Base-by-base conservation (phyloP, 2,888 invertebrate species). In the Synergus laeviventris region DNA sequence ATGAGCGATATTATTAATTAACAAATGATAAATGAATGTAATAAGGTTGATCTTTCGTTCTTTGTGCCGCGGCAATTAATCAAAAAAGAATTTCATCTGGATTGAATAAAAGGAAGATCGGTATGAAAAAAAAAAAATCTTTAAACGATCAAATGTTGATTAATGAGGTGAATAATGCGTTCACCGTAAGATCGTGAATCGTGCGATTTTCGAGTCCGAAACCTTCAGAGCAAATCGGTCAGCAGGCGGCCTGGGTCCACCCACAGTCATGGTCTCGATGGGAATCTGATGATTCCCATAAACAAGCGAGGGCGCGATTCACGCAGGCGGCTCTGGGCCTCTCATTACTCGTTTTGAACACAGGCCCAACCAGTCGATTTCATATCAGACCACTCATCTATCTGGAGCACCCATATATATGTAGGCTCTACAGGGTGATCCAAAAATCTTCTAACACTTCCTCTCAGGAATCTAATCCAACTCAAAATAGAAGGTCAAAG, bases 401-500 rank as follows among this genome's bases (percentile, higher is more conserved):
- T 84, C 84, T 84, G 78, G 84, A 84, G 84, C 84, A 84, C 79
- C 80, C 80, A 80, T 78, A 79, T 83, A 81, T 74, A 73, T 21
- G 59, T 59, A 24, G 59, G 14, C 14, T 36, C 49, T 70, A 70
- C 49, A 49, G 70, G 70, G 70, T 70, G 70, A 49, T 31, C 49
- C 36, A 70, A 70, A 24, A 70, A 54, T 36, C 16, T 54, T 70
- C 70, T 70, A 70, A 70, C 70, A 54, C 49, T 70, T 70, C 70
- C 31, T 70, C 3, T 5, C 11, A 62, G n/a, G 9, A 12, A 70
- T 49, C 70, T 36, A 70, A 70, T 70, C 49, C 2, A n/a, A 4
- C 1, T 39, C n/a, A 1, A 62, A 38, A 62, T 62, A 18, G 18
- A 18, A 36, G 62, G 36, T 62, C 62, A 39, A 18, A 38, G 36